Evolutionary conservation across 2,888 invertebrate genomes (phyloP).

Genomic region (Drosophila rellima): DNA sequence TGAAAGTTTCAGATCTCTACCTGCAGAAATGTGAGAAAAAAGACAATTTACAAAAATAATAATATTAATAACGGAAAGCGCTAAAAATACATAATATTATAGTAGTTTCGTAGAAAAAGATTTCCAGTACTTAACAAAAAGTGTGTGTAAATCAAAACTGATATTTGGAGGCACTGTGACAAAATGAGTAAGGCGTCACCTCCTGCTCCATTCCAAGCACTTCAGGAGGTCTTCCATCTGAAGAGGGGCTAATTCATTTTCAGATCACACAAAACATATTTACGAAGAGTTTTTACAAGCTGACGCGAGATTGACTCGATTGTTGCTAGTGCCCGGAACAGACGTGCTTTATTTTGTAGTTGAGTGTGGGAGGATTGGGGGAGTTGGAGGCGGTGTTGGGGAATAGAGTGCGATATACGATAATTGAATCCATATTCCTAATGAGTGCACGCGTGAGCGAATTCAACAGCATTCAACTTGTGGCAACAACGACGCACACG

Average conservation of each 20-base stretch:
- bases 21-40: too few species aligned
- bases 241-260: conserved; percentile 26
- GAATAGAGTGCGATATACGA: conserved; percentile 31
- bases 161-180: neutral
- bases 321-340: conserved; percentile 20
- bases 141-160: too few species aligned
- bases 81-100: too few species aligned
- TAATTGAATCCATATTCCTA: conserved; percentile 73
- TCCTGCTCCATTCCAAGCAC: neutral
- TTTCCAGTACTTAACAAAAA: too few species aligned
- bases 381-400: neutral
- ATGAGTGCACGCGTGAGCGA: conserved; percentile 63
- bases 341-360: conserved; percentile 29
- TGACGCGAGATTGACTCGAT: conserved; percentile 10
- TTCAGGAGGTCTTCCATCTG: neutral
- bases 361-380: neutral
- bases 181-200: neutral
- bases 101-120: too few species aligned
- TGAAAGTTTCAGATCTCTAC: too few species aligned
- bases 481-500: conserved; percentile 37
- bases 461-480: conserved; percentile 18
- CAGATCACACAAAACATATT: conserved; percentile 9
- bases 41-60: too few species aligned
- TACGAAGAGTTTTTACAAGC: conserved; percentile 1
- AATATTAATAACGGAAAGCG: too few species aligned